Evolutionary conservation across 2,888 invertebrate species (phyloP).

Genomic region (Chymomyza caudatula): DNA sequence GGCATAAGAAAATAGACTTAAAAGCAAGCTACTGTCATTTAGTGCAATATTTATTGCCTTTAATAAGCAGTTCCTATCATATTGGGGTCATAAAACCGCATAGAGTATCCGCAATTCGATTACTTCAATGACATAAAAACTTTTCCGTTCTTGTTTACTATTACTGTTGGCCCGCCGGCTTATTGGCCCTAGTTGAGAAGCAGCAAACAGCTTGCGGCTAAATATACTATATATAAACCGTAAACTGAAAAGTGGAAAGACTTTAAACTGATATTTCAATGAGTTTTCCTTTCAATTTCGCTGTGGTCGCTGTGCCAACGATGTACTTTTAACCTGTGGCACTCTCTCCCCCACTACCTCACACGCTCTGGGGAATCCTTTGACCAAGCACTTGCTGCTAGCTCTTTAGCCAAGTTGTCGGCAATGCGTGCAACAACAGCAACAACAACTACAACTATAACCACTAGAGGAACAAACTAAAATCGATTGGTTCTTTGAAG

Average conservation of each 20-base stretch:
- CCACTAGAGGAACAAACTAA: background rate
- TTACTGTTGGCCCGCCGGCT: constrained; percentile 51
- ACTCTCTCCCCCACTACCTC: no score
- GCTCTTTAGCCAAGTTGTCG: background rate
- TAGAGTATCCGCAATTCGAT: background rate
- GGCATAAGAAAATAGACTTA: no score
- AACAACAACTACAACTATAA: background rate
- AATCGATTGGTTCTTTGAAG: background rate
- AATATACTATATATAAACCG: background rate
- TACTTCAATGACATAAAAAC: background rate
- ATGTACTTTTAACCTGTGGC: background rate
- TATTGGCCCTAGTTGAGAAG: background rate
- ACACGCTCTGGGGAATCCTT: background rate
- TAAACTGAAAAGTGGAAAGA: background rate
- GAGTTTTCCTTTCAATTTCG: constrained; percentile 43
- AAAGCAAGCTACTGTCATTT: no score
- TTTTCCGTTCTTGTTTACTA: constrained; percentile 59
- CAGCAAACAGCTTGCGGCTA: constrained; percentile 5
- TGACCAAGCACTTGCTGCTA: background rate
- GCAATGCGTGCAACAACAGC: background rate
- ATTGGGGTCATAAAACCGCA: background rate
- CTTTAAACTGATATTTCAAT: constrained; percentile 21
- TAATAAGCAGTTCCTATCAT: no score
- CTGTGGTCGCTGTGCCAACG: background rate
- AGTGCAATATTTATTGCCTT: no score